phyloP scores from a whole-genome alignment of 92 coral and sea anemone genomes.

The Blastomussa wellsi region DNA sequence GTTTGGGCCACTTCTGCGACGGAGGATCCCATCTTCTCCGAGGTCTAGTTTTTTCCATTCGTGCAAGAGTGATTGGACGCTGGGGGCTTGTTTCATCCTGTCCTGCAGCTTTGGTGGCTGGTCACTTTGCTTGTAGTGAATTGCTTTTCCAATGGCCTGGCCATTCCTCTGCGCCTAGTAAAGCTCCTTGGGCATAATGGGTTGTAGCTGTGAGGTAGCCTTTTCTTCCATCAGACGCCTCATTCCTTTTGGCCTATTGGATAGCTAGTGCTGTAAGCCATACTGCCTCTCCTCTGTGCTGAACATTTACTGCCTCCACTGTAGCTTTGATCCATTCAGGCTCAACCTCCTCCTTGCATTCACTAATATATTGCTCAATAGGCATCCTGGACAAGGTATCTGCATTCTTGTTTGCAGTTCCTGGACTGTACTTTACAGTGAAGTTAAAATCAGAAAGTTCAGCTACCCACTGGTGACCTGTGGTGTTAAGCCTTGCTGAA shows the following conservation, averaged over 20 bases:
- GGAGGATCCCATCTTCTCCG: conserved; percentile 14
- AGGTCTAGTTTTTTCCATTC: conserved; percentile 60
- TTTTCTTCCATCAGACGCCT: not conserved
- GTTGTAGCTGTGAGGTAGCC: not conserved
- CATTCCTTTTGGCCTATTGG: not conserved
- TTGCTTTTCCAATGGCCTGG: conserved; percentile 38
- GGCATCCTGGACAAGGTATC: not conserved
- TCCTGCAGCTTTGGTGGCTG: conserved; percentile 15
- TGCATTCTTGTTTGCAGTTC: not conserved
- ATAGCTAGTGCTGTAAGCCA: not conserved
- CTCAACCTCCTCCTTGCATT: not conserved
- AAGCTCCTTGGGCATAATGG: not conserved
- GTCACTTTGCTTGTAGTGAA: conserved; percentile 31
- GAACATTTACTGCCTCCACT: not conserved
- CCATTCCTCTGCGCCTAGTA: conserved; percentile 41
- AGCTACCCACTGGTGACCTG: not conserved
- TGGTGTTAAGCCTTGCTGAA: no score
- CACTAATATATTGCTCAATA: not conserved
- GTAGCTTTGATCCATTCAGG: conserved; percentile 17
- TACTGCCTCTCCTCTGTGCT: conserved; percentile 2
- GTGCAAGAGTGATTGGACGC: conserved; percentile 46
- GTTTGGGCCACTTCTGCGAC: conserved; percentile 46
- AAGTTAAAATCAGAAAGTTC: not conserved
- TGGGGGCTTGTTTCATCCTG: not conserved
- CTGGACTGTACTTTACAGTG: not conserved